A percentile compares a stretch with the other conserved stretches of the same genome.
Conservation (phyloP, 2,113 vertebrate genomes). For the Oncorhynchus keta region DNA sequence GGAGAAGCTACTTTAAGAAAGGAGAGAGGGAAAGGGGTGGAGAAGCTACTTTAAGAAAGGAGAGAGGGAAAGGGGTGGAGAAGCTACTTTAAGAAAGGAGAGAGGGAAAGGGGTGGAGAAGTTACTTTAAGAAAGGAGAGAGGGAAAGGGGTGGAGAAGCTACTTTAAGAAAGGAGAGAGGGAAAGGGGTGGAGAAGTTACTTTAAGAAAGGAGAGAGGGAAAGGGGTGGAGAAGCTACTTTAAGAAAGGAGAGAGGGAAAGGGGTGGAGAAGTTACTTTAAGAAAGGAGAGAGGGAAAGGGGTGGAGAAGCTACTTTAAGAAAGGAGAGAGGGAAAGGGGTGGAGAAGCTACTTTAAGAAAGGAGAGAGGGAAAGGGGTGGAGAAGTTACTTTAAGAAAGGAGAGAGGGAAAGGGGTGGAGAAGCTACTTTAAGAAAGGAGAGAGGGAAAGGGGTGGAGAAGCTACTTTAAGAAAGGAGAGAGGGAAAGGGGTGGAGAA, state of each 20-base stretch:
- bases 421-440: background rate
- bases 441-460: background rate
- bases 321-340: background rate
- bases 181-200: background rate
- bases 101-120: background rate
- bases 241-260: background rate
- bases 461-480: background rate
- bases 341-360: background rate
- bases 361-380: constrained; percentile 1
- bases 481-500: background rate
- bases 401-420: background rate
- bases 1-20: too few relatives aligned
- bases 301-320: too few relatives aligned
- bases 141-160: background rate
- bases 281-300: constrained; percentile 1
- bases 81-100: background rate
- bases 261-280: background rate
- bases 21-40: background rate
- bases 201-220: background rate
- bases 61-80: background rate
- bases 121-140: background rate
- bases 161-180: background rate
- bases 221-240: background rate
- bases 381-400: too few relatives aligned
- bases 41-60: background rate